Percentiles rank a stretch among this genome's conserved stretches.
Conservation (phyloP, 2,888 invertebrate species). For the Amblyjoppa proteus region DNA sequence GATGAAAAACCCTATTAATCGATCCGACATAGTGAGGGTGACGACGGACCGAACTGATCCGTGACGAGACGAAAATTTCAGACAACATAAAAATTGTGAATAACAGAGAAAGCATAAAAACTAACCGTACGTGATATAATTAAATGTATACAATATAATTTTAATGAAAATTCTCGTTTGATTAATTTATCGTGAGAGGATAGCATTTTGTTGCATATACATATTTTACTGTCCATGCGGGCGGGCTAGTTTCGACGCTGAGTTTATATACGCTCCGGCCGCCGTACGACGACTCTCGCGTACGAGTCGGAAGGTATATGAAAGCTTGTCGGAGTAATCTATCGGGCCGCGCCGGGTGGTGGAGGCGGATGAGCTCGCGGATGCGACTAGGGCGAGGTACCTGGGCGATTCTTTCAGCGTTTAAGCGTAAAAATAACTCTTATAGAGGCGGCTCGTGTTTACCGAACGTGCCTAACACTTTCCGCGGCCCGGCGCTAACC, state of each 20-base stretch:
- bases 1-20: no score
- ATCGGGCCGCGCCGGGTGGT: not conserved
- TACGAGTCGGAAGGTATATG: conserved; percentile 42
- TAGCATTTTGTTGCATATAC: not conserved
- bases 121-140: conserved; percentile 2
- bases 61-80: no score
- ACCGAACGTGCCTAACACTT: conserved; percentile 68
- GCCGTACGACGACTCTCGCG: not conserved
- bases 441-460: conserved; percentile 65
- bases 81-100: no score
- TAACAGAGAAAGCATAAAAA: no score
- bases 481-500: conserved; percentile 52
- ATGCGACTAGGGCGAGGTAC: conserved; percentile 27
- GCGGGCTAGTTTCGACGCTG: not conserved
- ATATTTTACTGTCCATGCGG: not conserved
- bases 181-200: no score
- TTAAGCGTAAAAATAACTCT: conserved; percentile 65
- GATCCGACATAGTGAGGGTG: no score
- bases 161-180: no score
- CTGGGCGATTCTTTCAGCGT: conserved; percentile 19
- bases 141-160: no score
- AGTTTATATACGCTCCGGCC: not conserved
- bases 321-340: conserved; percentile 50
- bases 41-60: no score
- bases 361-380: not conserved